A percentile compares a stretch with the other conserved stretches of the same genome.
Conservation (phyloP, 2,113 vertebrate genomes). For the Pionites leucogaster region DNA sequence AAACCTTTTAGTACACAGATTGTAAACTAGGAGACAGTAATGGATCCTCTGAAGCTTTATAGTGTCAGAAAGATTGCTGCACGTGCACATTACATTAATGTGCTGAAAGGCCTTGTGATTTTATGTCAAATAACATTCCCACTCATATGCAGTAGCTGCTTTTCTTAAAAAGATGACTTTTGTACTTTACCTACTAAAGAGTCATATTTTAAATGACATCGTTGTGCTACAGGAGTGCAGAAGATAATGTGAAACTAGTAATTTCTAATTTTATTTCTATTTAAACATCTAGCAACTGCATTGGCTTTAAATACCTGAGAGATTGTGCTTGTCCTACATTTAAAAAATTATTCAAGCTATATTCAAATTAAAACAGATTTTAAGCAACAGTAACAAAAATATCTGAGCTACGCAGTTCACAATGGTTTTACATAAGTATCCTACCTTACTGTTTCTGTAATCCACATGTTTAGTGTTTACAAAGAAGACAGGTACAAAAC, state of each 20-base stretch:
- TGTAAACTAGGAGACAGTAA: constrained; percentile 37
- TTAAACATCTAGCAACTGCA: not conserved
- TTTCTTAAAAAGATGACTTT: not conserved
- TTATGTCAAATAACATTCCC: not conserved
- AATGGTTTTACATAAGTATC: not conserved
- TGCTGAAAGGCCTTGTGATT: constrained; percentile 18
- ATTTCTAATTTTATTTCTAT: not conserved
- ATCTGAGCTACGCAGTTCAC: not conserved
- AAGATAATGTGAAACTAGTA: not conserved
- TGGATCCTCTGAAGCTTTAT: constrained; percentile 2
- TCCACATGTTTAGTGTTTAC: not conserved
- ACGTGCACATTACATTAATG: not conserved
- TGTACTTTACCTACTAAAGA: not conserved
- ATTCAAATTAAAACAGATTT: not conserved
- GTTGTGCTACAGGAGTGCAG: not conserved
- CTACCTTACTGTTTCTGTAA: not conserved
- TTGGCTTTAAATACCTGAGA: not conserved
- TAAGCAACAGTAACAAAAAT: not conserved
- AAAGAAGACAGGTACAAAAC: not conserved
- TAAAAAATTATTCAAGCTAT: not conserved
- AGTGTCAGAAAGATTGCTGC: constrained; percentile 13
- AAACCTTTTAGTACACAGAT: not conserved
- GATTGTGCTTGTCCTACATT: not conserved
- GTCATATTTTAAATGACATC: not conserved
- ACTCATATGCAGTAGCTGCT: not conserved